These are phyloP conservation scores for Semotilus atromaculatus DNA, from an alignment of 2,797 vertebrate genomes.

Conservation along the genomic window DNA sequence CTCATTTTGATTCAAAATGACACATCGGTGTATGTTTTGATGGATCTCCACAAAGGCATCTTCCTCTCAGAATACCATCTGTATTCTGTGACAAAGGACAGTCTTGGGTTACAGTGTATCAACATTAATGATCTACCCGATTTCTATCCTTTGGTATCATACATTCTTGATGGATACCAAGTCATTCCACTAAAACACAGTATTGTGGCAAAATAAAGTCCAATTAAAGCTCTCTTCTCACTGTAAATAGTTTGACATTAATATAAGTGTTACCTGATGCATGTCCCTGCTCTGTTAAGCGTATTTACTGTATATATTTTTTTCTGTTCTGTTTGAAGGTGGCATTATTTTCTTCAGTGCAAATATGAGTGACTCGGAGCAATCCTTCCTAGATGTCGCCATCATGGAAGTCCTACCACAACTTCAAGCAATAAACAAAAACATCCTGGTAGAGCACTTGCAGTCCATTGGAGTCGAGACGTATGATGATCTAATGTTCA, in stretches of 20 bases:
- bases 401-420: slow-evolving; percentile 44
- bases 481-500: slow-evolving; percentile 23
- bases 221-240: slow-evolving; percentile 33
- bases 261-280: slow-evolving; percentile 19
- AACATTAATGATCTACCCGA: slow-evolving; percentile 47
- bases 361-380: slow-evolving; percentile 42
- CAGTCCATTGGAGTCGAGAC: slow-evolving; percentile 46
- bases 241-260: slow-evolving; percentile 37
- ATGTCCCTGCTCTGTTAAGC: slow-evolving; percentile 6
- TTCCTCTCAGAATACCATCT: slow-evolving; percentile 52
- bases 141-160: slow-evolving; percentile 52
- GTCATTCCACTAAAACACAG: slow-evolving; percentile 52
- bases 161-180: slow-evolving; percentile 48
- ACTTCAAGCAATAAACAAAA: slow-evolving; percentile 36
- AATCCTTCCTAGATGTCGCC: slow-evolving; percentile 31
- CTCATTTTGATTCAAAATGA: slow-evolving; percentile 46
- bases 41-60: slow-evolving; percentile 48
- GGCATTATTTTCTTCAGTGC: slow-evolving; percentile 22
- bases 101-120: slow-evolving; percentile 34
- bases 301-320: neutral
- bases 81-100: slow-evolving; percentile 51
- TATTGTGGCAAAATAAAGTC: slow-evolving; percentile 46
- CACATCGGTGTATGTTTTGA: slow-evolving; percentile 44
- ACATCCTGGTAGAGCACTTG: slow-evolving; percentile 46
- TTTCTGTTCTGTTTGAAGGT: slow-evolving; percentile 24